Evolutionary conservation across 2,797 vertebrate genomes (phyloP), one percentile per base, ranked within the genome.

Genomic region (Pipistrellus kuhlii): DNA sequence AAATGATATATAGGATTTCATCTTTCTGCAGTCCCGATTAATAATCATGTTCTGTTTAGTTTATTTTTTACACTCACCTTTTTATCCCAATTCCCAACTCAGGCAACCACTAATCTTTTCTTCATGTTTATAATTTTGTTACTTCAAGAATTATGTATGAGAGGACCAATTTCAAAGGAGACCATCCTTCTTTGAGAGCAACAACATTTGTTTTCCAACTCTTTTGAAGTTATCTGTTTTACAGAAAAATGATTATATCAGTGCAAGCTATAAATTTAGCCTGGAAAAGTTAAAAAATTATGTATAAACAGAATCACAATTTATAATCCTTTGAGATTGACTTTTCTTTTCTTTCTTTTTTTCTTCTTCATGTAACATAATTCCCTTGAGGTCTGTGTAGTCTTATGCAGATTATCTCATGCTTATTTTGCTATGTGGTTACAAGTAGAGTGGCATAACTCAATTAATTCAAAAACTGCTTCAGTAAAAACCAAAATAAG

Each of bases 1-100:
- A 85, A 75, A 94, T 92, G 95, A 96, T 97, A 84, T 7, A 73
- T 15, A 27, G 25, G 30, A 93, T 94, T 97, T 78, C 53, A 93
- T 97, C 88, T 90, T 91, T 85, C 55, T 87, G 85, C 83, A 93
- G 57, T 96, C 73, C 21, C 0, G 68, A 80, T 30, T 80, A 94
- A 86, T 96, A 80, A 62, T 46, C 69, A 94, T 80, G 85, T 93
- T 92, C 75, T 94, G 78, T 90, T 83, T 95, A 76, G 38, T 77
- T 38, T 62, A 76, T 77, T 87, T 88, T 91, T 91, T 77, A 84
- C 0, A 35, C 59, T 25, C 15, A 71, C 30, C 44, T 48, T 57
- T 41, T 93, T 27, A 41, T 17, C 15, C 25, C 25, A 68, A 25
- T 62, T n/a, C 55, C 57, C 30, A 78, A 57, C 8, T 86, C 53